Evolutionary conservation across 2,888 invertebrate species (phyloP), one percentile per base, ranked within the genome.

Genomic region (Eupithecia abbreviata): DNA sequence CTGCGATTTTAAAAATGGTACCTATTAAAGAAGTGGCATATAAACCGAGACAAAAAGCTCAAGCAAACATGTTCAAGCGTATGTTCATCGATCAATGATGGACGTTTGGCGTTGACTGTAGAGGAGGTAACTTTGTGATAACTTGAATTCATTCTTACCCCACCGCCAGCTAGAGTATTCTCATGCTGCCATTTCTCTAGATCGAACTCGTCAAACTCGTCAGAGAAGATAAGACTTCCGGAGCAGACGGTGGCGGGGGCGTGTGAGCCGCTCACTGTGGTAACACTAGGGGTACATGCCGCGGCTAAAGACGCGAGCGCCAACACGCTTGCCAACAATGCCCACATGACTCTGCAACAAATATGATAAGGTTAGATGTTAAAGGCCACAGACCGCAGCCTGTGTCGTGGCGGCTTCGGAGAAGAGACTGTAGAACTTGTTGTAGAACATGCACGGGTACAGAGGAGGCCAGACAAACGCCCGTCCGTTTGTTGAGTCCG

Each of bases 131-230:
- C 30, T 30, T 30, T 30, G 30, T 30, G 30, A 45, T 6, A 18
- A 65, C n/a, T 72, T 2, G 42, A 67, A 69, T 15, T 42, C 15
- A 69, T 84, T 92, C 96, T 94, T 88, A 96, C 96, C 70, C 96
- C 96, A 78, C 96, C 96, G 5, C 96, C 96, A 47, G 95, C 90
- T 43, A 96, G 89, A 0, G 96, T 96, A 81, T 95, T 95, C 87
- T 97, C 97, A 84, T 97, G 96, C 84, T 96, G 94, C 97, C 97
- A 97, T 81, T 92, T 96, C 80, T 95, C 92, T 0, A 96, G 88
- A 84, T 97, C 95, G 15, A 97, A 93, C 1, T 87, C 88, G 42
- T 96, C 89, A 87, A 97, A 97, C 45, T 96, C 95, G 49, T 97
- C 96, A 10, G 95, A 87, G 84, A 97, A 97, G 84, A 97, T 95